A percentile compares a stretch with the other conserved stretches of the same genome.
Evolutionary conservation across 2,888 invertebrate genomes (phyloP).

Genomic region (Drosophila picticornis): DNA sequence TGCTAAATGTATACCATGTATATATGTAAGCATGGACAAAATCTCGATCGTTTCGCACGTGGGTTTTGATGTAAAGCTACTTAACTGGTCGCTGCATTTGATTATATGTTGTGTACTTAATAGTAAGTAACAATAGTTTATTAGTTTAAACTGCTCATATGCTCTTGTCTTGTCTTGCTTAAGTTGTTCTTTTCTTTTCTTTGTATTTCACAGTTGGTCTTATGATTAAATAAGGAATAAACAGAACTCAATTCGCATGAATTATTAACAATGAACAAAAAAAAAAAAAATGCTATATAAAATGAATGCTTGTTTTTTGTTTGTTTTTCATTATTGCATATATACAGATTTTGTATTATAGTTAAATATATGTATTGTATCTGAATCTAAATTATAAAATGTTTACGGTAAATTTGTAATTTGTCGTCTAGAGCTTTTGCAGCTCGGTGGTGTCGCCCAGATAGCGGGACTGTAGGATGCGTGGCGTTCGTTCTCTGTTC

Average conservation of each 20-base stretch:
- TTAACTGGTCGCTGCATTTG: constrained; percentile 9
- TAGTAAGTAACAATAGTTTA: constrained; percentile 43
- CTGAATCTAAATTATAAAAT: constrained; percentile 40
- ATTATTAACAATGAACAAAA: constrained; percentile 13
- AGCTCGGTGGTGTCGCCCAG: constrained; percentile 84
- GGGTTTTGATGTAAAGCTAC: constrained; percentile 5
- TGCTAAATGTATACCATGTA: neutral
- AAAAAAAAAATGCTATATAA: neutral
- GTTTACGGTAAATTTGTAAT: constrained; percentile 59
- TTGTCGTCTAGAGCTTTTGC: constrained; percentile 81
- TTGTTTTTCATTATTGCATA: constrained; percentile 24
- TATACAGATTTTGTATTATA: constrained; percentile 39
- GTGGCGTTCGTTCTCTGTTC: constrained; percentile 66
- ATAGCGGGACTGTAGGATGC: constrained; percentile 83
- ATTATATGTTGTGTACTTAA: constrained; percentile 26
- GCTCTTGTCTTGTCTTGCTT: constrained; percentile 11
- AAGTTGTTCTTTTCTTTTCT: constrained; percentile 17
- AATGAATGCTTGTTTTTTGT: constrained; percentile 5
- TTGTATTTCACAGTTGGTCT: constrained; percentile 41
- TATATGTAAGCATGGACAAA: neutral
- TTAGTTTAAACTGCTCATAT: constrained; percentile 4
- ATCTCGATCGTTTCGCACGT: constrained; percentile 26
- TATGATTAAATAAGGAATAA: constrained; percentile 24
- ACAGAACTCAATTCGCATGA: constrained; percentile 13
- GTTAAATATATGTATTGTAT: constrained; percentile 14